Evolutionary conservation across 2,113 vertebrate species (phyloP), one percentile per base, ranked within the genome.

Genomic region (Phrynosoma platyrhinos): DNA sequence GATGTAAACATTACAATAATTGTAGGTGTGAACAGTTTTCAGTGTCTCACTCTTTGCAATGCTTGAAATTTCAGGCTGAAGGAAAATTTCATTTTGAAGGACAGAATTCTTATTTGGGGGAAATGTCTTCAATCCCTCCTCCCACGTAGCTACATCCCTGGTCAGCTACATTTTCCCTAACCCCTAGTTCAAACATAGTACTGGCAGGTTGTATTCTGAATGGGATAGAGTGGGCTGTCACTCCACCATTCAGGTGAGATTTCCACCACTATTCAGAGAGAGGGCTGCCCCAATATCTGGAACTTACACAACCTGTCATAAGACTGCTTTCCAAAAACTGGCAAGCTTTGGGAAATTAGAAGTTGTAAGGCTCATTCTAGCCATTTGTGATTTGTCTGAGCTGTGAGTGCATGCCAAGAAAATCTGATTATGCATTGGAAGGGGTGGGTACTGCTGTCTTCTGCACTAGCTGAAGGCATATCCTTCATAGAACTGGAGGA

Each of bases 401-500:
- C 94, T 93, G 94, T 92, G 92, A 91, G 90, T 91, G 91, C 93
- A 93, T 91, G 91, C 92, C 92, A 95, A 93, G 85, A 92, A 86
- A 90, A 85, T 71, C 83, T 90, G 91, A 91, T 88, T 0, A 7
- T 58, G 71, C 53, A 83, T 86, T 75, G 90, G 89, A 88, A 52
- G 36, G 84, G 92, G 92, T 92, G 92, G 93, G 88, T 90, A 90
- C 85, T 90, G 58, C 90, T 95, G 91, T 92, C 93, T 91, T 36
- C 55, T 86, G 86, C 92, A 87, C 91, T 55, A 89, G 82, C 87
- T 81, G 89, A 89, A 90, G 92, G 87, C 87, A 91, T 76, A 86
- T 91, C 94, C 91, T 91, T 92, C 36, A 36, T 36, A 78, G 93
- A 93, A 94, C 90, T 92, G 93, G 88, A 90, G 0, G 68, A 86